Percentiles rank a stretch among this genome's conserved stretches.
These are phyloP conservation scores for Schmidtea mediterranea DNA, from an alignment of 1,140 invertebrate species.

Conservation along the genomic window DNA sequence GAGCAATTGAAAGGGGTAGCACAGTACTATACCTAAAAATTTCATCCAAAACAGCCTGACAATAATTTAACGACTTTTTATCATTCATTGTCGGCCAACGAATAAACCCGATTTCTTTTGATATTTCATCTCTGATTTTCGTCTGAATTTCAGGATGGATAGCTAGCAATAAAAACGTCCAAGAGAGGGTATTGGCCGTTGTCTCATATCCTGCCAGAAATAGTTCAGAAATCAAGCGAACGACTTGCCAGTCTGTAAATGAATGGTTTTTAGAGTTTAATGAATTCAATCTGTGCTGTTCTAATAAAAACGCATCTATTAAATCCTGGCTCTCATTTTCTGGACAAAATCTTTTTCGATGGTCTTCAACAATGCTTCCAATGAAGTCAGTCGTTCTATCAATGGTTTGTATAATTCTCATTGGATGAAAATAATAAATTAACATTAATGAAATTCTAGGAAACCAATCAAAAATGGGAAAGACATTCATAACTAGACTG, in stretches of 20 bases:
- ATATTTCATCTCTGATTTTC: conserved; percentile 7
- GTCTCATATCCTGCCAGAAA: conserved; percentile 17
- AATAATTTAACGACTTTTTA: conserved; percentile 17
- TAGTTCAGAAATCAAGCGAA: conserved; percentile 9
- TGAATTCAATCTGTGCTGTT: neutral
- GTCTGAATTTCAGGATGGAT: conserved; percentile 11
- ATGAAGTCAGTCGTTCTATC: neutral
- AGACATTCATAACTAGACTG: neutral
- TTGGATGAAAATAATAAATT: neutral
- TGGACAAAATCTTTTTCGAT: neutral
- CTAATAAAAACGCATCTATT: neutral
- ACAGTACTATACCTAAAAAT: conserved; percentile 46
- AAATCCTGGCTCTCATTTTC: neutral
- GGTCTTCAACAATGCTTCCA: neutral
- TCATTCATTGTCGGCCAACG: conserved; percentile 6
- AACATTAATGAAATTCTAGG: neutral
- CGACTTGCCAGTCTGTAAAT: neutral
- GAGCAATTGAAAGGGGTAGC: conserved; percentile 31
- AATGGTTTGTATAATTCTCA: neutral
- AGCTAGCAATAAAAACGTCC: conserved; percentile 12
- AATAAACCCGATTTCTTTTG: neutral
- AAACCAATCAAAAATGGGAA: neutral
- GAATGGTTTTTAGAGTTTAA: neutral
- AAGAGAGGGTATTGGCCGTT: conserved; percentile 12
- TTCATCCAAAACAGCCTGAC: conserved; percentile 42